Percentiles rank a stretch among this genome's conserved stretches.
These are phyloP conservation scores for Carterocephalus palaemon DNA, from an alignment of 2,888 invertebrate genomes.

Conservation along the genomic window DNA sequence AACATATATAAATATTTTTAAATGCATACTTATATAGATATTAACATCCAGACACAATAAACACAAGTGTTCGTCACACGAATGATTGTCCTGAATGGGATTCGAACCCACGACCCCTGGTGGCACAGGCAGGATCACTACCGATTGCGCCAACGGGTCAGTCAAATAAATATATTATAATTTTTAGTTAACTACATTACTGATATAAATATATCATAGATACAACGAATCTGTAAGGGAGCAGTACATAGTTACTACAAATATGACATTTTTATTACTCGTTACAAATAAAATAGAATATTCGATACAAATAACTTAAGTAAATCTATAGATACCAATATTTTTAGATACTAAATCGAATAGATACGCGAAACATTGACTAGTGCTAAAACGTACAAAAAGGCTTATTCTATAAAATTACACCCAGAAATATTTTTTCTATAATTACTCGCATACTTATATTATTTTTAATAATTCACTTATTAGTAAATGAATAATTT, in stretches of 20 bases:
- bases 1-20: too few species aligned
- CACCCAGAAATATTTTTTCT: conserved; percentile 16
- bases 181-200: too few species aligned
- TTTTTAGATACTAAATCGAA: conserved; percentile 12
- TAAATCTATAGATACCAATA: conserved; percentile 33
- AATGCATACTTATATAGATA: too few species aligned
- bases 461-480: not conserved
- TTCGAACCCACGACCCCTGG: too few species aligned
- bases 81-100: too few species aligned
- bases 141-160: too few species aligned
- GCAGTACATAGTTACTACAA: not conserved
- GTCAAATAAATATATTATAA: too few species aligned
- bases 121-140: too few species aligned
- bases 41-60: too few species aligned
- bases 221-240: not conserved
- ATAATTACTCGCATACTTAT: too few species aligned
- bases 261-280: not conserved
- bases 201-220: not conserved
- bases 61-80: too few species aligned
- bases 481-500: not conserved
- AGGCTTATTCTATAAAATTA: conserved; percentile 31
- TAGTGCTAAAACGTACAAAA: conserved; percentile 49
- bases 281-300: conserved; percentile 13
- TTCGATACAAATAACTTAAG: conserved; percentile 33
- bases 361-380: conserved; percentile 43